Conservation (phyloP, 2,888 invertebrate genomes). For the Diadegma fenestrale region DNA sequence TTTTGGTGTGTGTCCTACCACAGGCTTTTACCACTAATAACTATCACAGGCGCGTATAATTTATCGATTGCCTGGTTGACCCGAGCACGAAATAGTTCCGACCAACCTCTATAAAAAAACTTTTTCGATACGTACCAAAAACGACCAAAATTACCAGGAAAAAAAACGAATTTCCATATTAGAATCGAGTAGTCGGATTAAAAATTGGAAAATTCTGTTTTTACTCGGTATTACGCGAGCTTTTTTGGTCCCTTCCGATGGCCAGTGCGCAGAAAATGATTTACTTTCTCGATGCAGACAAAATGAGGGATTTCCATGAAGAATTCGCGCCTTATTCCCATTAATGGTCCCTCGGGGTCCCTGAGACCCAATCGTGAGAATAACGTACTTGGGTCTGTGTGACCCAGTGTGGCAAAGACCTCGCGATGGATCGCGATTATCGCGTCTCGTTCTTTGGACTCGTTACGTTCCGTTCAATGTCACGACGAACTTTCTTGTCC, state of each 20-base stretch:
- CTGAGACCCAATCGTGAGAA: not conserved
- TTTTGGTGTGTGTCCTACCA: constrained; percentile 37
- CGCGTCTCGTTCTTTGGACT: not conserved
- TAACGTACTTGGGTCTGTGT: no score
- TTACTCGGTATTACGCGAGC: not conserved
- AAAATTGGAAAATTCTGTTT: not conserved
- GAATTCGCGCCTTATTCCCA: not conserved
- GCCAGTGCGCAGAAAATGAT: not conserved
- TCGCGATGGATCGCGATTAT: no score
- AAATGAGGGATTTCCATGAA: not conserved
- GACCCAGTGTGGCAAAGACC: no score
- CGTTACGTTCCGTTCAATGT: not conserved
- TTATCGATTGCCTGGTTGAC: constrained; percentile 33
- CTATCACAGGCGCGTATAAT: constrained; percentile 43
- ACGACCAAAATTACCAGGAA: not conserved
- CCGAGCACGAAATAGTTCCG: not conserved
- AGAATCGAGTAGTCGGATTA: not conserved
- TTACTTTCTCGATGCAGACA: not conserved
- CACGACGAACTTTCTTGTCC: not conserved
- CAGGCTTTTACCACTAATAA: constrained; percentile 27
- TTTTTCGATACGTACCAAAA: not conserved
- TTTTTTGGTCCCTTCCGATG: not conserved
- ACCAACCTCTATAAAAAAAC: not conserved
- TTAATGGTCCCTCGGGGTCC: not conserved
- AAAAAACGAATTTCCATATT: no score